Percentiles rank a stretch among this genome's conserved stretches.
phyloP scores from a whole-genome alignment of 2,888 invertebrate genomes.

The Allygus modestus region DNA sequence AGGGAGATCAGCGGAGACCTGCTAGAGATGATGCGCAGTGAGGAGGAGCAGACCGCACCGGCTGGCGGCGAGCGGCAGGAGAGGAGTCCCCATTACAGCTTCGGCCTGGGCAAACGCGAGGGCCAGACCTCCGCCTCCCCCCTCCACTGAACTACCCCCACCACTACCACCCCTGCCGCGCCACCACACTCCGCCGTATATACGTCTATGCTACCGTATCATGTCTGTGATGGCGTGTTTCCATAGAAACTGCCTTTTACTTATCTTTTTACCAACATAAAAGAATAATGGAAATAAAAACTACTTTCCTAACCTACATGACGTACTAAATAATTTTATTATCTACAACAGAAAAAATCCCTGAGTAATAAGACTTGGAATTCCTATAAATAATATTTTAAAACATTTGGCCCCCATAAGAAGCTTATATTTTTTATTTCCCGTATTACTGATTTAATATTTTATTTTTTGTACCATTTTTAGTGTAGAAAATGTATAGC shows the following conservation, averaged over 20 bases:
- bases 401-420: neutral
- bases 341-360: neutral
- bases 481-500: conserved; percentile 25
- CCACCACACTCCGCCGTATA: conserved; percentile 15
- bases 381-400: conserved; percentile 5
- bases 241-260: neutral
- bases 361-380: conserved; percentile 31
- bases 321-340: neutral
- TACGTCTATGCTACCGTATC: conserved; percentile 49
- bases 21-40: conserved; percentile 38
- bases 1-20: conserved; percentile 71
- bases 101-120: conserved; percentile 79
- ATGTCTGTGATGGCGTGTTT: conserved; percentile 28
- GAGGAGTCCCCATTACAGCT: conserved; percentile 75
- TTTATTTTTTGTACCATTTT: conserved; percentile 10
- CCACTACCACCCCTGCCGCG: neutral
- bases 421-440: neutral
- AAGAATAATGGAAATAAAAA: neutral
- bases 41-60: conserved; percentile 15
- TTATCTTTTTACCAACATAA: neutral
- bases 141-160: conserved; percentile 28
- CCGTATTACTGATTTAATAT: neutral
- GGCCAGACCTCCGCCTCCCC: conserved; percentile 69
- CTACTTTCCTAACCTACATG: neutral
- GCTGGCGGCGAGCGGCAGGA: conserved; percentile 60